These are phyloP conservation scores for Hemaris fuciformis DNA, from an alignment of 2,888 invertebrate species.

Conservation along the genomic window DNA sequence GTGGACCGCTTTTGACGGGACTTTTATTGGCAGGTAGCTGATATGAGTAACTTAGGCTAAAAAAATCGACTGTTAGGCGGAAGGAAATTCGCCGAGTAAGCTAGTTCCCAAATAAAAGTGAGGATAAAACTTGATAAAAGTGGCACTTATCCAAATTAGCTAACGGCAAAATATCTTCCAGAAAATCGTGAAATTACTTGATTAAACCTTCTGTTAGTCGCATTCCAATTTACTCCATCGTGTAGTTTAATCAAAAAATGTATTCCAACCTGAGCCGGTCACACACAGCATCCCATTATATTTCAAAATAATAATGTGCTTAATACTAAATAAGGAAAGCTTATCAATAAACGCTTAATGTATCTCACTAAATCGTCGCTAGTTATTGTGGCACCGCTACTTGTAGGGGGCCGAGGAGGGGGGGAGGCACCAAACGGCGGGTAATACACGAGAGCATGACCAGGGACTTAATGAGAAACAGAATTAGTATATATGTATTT, in stretches of 20 bases:
- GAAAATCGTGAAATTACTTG: too few relatives aligned
- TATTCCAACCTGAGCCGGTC: neutral
- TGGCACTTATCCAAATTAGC: too few relatives aligned
- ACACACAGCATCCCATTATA: neutral
- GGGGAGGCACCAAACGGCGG: conserved; percentile 4
- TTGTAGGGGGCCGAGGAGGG: neutral
- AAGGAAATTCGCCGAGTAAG: too few relatives aligned
- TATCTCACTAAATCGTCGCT: conserved; percentile 22
- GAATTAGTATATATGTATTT: neutral
- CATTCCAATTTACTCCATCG: too few relatives aligned
- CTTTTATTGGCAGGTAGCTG: too few relatives aligned
- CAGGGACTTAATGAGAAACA: neutral
- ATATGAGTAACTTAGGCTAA: too few relatives aligned
- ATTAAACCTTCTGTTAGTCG: too few relatives aligned
- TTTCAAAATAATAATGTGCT: conserved; percentile 37
- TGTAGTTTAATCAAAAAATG: neutral
- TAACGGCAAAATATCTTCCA: too few relatives aligned
- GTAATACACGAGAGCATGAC: neutral
- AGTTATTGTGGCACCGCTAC: conserved; percentile 6
- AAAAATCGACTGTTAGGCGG: too few relatives aligned
- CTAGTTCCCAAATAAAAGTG: too few relatives aligned
- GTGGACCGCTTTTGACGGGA: too few relatives aligned
- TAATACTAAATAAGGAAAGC: conserved; percentile 57
- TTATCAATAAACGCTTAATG: conserved; percentile 59
- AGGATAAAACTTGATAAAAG: too few relatives aligned